Evolutionary conservation across 2,888 invertebrate genomes (phyloP).

Genomic region (Horisme vitalbata): DNA sequence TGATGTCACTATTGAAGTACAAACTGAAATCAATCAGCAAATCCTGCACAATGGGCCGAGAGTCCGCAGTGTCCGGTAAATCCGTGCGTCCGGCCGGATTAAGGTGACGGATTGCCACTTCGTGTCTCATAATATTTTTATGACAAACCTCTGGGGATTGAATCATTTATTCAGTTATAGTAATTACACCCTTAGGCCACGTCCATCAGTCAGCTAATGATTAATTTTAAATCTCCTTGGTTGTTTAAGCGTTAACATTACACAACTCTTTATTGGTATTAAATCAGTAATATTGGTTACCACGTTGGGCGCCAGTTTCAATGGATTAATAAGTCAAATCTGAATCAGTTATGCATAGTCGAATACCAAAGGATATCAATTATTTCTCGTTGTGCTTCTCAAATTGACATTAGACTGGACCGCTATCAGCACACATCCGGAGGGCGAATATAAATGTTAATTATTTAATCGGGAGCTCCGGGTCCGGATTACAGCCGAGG

Average conservation of each 20-base stretch:
- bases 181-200: too few relatives aligned
- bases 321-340: too few relatives aligned
- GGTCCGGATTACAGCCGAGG: not conserved
- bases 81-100: constrained; percentile 17
- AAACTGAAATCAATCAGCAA: constrained; percentile 28
- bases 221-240: too few relatives aligned
- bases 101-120: constrained; percentile 20
- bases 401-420: not conserved
- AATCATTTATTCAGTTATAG: too few relatives aligned
- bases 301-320: not conserved
- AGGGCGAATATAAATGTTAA: constrained; percentile 15
- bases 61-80: constrained; percentile 18
- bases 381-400: not conserved
- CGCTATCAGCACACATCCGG: not conserved
- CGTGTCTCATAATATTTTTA: constrained; percentile 12
- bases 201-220: too few relatives aligned
- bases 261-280: too few relatives aligned
- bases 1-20: constrained; percentile 2
- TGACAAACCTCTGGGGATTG: too few relatives aligned
- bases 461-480: constrained; percentile 9
- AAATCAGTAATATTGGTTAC: too few relatives aligned
- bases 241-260: too few relatives aligned
- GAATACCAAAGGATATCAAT: not conserved
- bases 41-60: constrained; percentile 13
- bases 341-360: not conserved